A percentile compares a stretch with the other conserved stretches of the same genome.
phyloP scores from a whole-genome alignment of 2,888 invertebrate genomes.

The Andrena chrysosceles region DNA sequence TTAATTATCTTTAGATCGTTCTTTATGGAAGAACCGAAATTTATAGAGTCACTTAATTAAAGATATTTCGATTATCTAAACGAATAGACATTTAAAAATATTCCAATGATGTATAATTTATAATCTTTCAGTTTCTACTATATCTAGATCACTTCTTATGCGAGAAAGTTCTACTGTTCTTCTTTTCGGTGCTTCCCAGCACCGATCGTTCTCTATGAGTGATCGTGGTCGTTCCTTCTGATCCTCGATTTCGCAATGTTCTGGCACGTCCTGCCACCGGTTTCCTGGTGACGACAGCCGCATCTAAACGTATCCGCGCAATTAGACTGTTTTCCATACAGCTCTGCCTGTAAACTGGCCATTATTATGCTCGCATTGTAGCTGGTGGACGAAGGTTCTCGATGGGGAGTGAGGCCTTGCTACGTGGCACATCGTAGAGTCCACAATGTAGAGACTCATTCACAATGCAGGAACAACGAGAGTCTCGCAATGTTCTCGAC shows the following conservation, averaged over 20 bases:
- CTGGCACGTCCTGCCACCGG: constrained; percentile 34
- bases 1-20: too few relatives aligned
- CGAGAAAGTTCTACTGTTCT: too few relatives aligned
- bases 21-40: too few relatives aligned
- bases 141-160: too few relatives aligned
- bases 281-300: constrained; percentile 64
- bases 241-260: constrained; percentile 54
- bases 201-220: background rate
- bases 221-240: constrained; percentile 25
- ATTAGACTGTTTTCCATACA: constrained; percentile 73
- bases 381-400: constrained; percentile 39
- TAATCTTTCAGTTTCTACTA: too few relatives aligned
- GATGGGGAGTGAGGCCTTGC: constrained; percentile 39
- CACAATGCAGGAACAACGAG: constrained; percentile 6
- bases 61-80: too few relatives aligned
- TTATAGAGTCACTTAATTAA: too few relatives aligned
- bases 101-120: too few relatives aligned
- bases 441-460: too few relatives aligned
- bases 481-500: background rate
- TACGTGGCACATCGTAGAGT: constrained; percentile 19
- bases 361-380: constrained; percentile 55
- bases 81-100: too few relatives aligned
- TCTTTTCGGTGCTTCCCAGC: background rate
- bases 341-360: constrained; percentile 43
- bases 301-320: constrained; percentile 75